A percentile compares a stretch with the other conserved stretches of the same genome.
Evolutionary conservation across 2,113 vertebrate species (phyloP).

Genomic region (Forbesichthys papilliferus): DNA sequence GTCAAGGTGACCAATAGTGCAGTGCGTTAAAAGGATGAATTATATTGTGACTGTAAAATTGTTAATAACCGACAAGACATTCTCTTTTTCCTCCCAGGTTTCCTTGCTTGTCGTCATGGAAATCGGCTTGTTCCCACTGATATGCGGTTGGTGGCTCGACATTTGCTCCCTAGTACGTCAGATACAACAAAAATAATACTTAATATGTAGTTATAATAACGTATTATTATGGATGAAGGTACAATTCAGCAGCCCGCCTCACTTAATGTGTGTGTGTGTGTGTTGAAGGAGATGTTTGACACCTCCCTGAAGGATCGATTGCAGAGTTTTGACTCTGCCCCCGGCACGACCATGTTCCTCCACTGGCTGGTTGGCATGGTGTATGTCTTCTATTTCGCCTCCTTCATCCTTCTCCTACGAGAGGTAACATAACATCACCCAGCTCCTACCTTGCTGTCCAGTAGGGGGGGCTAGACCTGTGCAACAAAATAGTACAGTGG

Average conservation of each 20-base stretch:
- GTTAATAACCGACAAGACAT: conserved; percentile 4
- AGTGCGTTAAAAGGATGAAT: neutral
- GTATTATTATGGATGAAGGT: neutral
- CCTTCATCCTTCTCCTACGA: conserved; percentile 94
- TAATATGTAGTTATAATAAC: no score
- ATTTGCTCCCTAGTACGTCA: conserved; percentile 92
- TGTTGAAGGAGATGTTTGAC: conserved; percentile 93
- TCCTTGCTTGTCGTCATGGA: conserved; percentile 95
- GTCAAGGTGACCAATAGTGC: conserved; percentile 84
- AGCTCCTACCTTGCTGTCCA: neutral
- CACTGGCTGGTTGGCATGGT: conserved; percentile 98
- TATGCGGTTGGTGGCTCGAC: conserved; percentile 98
- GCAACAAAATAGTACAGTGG: neutral
- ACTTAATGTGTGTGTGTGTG: neutral
- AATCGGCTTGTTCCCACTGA: conserved; percentile 95
- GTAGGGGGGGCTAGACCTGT: neutral
- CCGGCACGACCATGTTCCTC: conserved; percentile 96
- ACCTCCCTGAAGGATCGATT: conserved; percentile 92
- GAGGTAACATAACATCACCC: conserved; percentile 77
- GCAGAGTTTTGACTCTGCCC: conserved; percentile 92
- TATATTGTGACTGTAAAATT: neutral
- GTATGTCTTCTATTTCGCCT: conserved; percentile 97
- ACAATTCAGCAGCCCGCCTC: neutral
- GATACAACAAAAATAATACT: neutral
- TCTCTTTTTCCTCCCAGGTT: conserved; percentile 74